Conservation (phyloP, 2,113 vertebrate genomes). For the Lophius piscatorius region DNA sequence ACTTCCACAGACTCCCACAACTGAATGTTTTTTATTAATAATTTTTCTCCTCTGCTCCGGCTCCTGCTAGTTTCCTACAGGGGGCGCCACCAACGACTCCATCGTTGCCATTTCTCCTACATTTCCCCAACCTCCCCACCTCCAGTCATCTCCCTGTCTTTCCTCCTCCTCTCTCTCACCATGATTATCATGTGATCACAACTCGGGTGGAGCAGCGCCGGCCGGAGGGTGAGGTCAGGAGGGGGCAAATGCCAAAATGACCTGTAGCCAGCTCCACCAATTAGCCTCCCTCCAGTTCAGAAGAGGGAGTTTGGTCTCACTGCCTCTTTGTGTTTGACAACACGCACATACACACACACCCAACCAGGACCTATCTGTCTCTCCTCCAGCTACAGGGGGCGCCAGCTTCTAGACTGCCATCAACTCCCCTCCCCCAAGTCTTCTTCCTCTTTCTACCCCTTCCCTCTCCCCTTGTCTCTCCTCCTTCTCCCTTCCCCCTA, state of each 20-base stretch:
- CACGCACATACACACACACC: slow-evolving; percentile 9
- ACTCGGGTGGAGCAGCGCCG: slow-evolving; percentile 9
- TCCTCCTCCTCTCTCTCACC: not conserved
- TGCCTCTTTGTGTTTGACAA: slow-evolving; percentile 54
- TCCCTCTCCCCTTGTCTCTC: not conserved
- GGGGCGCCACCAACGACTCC: slow-evolving; percentile 21
- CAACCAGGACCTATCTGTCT: no score
- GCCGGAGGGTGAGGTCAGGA: slow-evolving; percentile 14
- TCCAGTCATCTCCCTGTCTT: not conserved
- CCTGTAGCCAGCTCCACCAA: slow-evolving; percentile 26
- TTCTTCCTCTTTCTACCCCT: not conserved
- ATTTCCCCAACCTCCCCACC: not conserved
- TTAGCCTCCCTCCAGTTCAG: slow-evolving; percentile 16
- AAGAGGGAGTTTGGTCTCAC: slow-evolving; percentile 23
- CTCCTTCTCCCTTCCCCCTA: not conserved
- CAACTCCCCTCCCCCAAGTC: slow-evolving; percentile 10
- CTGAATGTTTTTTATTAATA: no score
- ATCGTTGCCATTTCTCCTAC: not conserved
- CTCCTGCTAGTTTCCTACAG: slow-evolving; percentile 11
- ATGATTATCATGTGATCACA: no score
- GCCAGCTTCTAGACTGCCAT: slow-evolving; percentile 20
- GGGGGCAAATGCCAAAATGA: slow-evolving; percentile 17
- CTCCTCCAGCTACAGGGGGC: slow-evolving; percentile 54
- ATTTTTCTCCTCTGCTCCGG: not conserved
- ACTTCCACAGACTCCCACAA: not conserved